phyloP scores from a whole-genome alignment of 2,113 vertebrate genomes.

The Neotoma lepida region DNA sequence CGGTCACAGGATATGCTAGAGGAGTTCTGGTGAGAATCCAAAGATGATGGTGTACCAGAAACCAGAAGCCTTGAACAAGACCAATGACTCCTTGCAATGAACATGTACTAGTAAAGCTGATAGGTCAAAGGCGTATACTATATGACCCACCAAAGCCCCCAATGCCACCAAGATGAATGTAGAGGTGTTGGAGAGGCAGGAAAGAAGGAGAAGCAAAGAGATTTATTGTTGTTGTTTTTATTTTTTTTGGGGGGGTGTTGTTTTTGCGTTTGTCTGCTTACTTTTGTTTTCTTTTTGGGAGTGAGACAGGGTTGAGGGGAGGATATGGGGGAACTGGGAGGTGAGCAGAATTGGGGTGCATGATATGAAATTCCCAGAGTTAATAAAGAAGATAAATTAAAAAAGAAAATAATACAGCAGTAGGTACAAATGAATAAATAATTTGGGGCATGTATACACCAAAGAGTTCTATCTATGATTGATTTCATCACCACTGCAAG shows the following conservation, averaged over 20 bases:
- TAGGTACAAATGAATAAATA: not conserved
- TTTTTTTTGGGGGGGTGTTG: too few species aligned
- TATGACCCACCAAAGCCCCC: not conserved
- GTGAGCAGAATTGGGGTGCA: not conserved
- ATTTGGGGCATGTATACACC: not conserved
- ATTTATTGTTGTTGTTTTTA: too few species aligned
- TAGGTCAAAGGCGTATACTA: not conserved
- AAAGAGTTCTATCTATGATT: not conserved
- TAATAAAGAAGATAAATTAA: not conserved
- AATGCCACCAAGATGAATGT: not conserved
- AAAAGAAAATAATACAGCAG: not conserved
- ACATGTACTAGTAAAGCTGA: not conserved
- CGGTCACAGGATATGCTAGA: not conserved
- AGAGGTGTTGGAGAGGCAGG: not conserved
- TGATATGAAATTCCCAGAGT: not conserved
- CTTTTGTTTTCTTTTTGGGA: not conserved
- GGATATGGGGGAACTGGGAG: not conserved
- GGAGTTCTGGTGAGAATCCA: not conserved
- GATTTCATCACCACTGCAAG: not conserved
- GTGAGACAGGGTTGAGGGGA: not conserved
- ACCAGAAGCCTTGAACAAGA: not conserved
- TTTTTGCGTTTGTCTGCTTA: too few species aligned
- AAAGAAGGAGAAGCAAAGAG: not conserved
- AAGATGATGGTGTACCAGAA: not conserved
- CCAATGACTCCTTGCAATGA: not conserved